These are phyloP conservation scores for Harpegnathos saltator DNA, from an alignment of 1,140 invertebrate genomes.

Conservation along the genomic window DNA sequence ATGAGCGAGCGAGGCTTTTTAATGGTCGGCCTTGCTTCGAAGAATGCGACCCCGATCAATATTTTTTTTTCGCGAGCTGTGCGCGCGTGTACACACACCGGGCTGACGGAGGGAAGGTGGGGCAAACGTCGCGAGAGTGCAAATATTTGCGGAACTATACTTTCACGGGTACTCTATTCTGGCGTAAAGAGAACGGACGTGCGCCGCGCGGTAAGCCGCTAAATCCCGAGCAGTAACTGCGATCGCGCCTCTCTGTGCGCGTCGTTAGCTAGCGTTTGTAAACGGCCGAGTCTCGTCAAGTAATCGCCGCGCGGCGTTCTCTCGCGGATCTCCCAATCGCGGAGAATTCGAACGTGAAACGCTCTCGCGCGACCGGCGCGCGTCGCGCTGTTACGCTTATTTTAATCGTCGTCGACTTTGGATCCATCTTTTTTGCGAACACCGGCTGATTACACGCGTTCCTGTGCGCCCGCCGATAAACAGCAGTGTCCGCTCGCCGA, in stretches of 20 bases:
- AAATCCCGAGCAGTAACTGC: too few species aligned
- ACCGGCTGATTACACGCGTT: constrained; percentile 24
- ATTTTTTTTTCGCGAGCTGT: constrained; percentile 24
- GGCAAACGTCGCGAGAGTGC: constrained; percentile 20
- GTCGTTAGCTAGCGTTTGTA: too few species aligned
- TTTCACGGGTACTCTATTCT: constrained; percentile 23
- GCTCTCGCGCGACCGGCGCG: too few species aligned
- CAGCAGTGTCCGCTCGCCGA: constrained; percentile 29
- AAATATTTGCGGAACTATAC: constrained; percentile 41
- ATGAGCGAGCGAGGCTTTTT: constrained; percentile 45
- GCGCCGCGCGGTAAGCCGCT: too few species aligned
- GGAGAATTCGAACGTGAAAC: background rate
- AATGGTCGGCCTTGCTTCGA: constrained; percentile 18
- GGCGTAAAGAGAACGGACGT: background rate
- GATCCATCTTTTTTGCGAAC: constrained; percentile 20
- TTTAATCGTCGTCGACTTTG: constrained; percentile 44
- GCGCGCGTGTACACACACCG: background rate
- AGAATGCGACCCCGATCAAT: constrained; percentile 40
- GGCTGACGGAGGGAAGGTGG: too few species aligned
- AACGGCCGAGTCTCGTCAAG: too few species aligned
- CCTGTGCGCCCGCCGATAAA: constrained; percentile 39
- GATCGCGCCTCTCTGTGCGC: too few species aligned
- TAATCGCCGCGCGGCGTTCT: too few species aligned
- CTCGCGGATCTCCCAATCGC: background rate
- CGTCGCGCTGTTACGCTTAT: background rate